Percentiles rank a stretch among this genome's conserved stretches.
Evolutionary conservation across 1,140 invertebrate species (phyloP).

Genomic region (Thaumatotibia leucotreta): DNA sequence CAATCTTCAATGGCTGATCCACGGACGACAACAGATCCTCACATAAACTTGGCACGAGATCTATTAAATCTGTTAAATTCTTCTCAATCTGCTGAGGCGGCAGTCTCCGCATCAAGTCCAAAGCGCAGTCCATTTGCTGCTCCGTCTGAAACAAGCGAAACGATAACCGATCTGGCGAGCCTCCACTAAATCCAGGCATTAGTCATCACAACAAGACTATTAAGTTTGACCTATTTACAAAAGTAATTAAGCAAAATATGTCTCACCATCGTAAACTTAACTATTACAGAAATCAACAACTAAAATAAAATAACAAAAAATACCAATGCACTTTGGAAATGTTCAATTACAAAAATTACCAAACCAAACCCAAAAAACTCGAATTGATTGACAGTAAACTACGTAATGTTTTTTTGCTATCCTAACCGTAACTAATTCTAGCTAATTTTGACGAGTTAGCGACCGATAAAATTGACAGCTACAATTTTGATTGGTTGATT

Average conservation of each 20-base stretch:
- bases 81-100: conserved; percentile 99
- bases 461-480: background rate
- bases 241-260: background rate
- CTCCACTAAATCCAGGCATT: conserved; percentile 43
- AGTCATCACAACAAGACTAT: conserved; percentile 66
- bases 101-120: conserved; percentile 98
- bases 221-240: conserved; percentile 1
- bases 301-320: conserved; percentile 15
- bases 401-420: conserved; percentile 1
- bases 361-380: conserved; percentile 13
- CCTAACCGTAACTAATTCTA: background rate
- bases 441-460: conserved; percentile 1
- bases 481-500: background rate
- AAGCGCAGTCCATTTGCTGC: conserved; percentile 98
- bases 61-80: conserved; percentile 98
- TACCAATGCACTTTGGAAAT: conserved; percentile 10
- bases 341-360: conserved; percentile 13
- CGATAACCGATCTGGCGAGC: conserved; percentile 13
- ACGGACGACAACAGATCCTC: conserved; percentile 98
- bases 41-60: conserved; percentile 95
- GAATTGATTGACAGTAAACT: conserved; percentile 13
- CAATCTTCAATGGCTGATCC: conserved; percentile 99
- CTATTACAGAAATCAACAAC: conserved; percentile 3
- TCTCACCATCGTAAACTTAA: conserved; percentile 33
- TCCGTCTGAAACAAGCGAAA: conserved; percentile 85